These are phyloP conservation scores for Drosophila pseudotalamancana DNA, from an alignment of 2,888 invertebrate genomes.

Conservation along the genomic window DNA sequence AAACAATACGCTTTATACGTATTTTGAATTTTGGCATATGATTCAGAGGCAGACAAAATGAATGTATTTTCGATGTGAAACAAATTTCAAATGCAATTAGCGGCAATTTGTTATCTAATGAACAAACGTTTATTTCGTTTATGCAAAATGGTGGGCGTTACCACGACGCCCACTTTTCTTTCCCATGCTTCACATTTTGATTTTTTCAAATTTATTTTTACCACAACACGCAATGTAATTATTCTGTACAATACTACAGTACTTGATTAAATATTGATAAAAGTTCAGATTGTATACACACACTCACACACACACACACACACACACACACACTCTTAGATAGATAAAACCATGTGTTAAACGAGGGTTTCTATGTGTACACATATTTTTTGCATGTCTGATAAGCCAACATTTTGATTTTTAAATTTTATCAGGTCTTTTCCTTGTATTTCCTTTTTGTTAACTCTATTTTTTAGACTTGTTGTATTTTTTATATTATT, in stretches of 20 bases:
- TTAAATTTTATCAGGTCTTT: slow-evolving; percentile 36
- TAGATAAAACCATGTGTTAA: slow-evolving; percentile 12
- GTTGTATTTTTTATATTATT: too few relatives aligned
- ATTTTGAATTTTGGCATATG: slow-evolving; percentile 34
- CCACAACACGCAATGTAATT: background rate
- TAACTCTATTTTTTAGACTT: too few relatives aligned
- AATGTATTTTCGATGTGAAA: slow-evolving; percentile 13
- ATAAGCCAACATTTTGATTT: slow-evolving; percentile 50
- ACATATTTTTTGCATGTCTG: slow-evolving; percentile 29
- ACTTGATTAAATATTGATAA: slow-evolving; percentile 69
- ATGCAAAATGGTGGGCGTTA: slow-evolving; percentile 41
- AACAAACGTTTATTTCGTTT: slow-evolving; percentile 31
- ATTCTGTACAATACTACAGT: slow-evolving; percentile 27
- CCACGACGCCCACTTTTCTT: slow-evolving; percentile 21
- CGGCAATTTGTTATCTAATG: slow-evolving; percentile 57
- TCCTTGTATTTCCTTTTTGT: slow-evolving; percentile 16
- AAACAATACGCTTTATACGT: slow-evolving; percentile 18
- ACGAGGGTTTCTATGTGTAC: background rate
- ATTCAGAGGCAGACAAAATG: slow-evolving; percentile 44
- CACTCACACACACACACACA: background rate
- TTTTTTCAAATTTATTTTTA: background rate
- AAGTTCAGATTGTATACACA: slow-evolving; percentile 19
- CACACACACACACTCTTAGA: background rate
- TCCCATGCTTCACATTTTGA: background rate
- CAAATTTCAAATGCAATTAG: slow-evolving; percentile 62